Evolutionary conservation across 2,888 invertebrate species (phyloP).

Genomic region (Xanthia togata): DNA sequence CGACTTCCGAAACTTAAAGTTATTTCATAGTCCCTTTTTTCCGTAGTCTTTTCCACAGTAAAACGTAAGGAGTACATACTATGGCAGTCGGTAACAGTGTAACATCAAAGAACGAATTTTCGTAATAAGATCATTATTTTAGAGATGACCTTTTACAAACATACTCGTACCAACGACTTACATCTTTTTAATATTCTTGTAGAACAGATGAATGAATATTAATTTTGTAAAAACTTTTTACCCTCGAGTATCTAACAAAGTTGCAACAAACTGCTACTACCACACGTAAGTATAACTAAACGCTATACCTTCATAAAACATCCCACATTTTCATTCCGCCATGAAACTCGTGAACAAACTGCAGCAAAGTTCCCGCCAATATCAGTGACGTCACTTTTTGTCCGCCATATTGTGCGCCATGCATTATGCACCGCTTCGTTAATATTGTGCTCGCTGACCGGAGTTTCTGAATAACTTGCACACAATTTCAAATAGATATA

Average conservation of each 20-base stretch:
- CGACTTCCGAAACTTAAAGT: background rate
- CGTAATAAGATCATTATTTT: background rate
- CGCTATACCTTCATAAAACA: constrained; percentile 27
- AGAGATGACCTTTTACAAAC: background rate
- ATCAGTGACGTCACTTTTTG: constrained; percentile 68
- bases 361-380: constrained; percentile 60
- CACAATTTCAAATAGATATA: constrained; percentile 45
- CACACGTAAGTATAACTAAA: background rate
- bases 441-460: constrained; percentile 69
- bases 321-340: constrained; percentile 19
- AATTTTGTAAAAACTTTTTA: background rate
- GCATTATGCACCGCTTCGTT: constrained; percentile 77
- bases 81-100: background rate
- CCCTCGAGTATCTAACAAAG: background rate
- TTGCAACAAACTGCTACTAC: too few relatives aligned
- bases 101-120: too few relatives aligned
- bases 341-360: constrained; percentile 48
- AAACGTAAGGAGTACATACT: background rate
- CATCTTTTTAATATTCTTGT: background rate
- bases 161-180: background rate
- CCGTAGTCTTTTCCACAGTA: background rate
- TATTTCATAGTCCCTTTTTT: background rate
- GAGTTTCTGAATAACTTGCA: constrained; percentile 65
- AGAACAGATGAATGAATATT: background rate
- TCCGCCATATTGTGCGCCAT: constrained; percentile 71